phyloP scores from a whole-genome alignment of 2,113 vertebrate species.

The Neodontobutis hainanensis region DNA sequence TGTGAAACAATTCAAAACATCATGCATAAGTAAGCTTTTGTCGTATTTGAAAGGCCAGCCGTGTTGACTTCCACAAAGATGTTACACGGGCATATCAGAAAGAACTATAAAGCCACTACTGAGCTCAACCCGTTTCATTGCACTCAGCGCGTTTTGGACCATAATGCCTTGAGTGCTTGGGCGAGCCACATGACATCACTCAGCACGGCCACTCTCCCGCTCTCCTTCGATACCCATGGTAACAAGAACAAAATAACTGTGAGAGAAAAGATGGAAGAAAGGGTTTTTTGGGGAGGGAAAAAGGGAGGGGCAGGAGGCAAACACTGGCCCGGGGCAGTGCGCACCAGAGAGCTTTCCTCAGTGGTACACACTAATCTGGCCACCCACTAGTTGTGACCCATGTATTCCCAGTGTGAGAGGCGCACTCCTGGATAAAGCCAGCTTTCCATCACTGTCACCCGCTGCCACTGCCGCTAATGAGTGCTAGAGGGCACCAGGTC shows the following conservation, averaged over 20 bases:
- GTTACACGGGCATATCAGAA: constrained; percentile 50
- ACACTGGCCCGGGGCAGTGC: constrained; percentile 58
- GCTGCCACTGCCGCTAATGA: constrained; percentile 68
- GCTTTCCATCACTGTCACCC: constrained; percentile 76
- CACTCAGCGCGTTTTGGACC: constrained; percentile 68
- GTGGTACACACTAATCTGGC: constrained; percentile 64
- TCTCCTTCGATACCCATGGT: constrained; percentile 56
- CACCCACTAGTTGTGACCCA: constrained; percentile 68
- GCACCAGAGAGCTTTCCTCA: constrained; percentile 48
- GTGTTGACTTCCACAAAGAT: constrained; percentile 27
- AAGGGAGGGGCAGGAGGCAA: neutral
- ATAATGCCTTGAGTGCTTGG: constrained; percentile 71
- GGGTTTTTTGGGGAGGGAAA: constrained; percentile 20
- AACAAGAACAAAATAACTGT: constrained; percentile 57
- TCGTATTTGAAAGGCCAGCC: constrained; percentile 4
- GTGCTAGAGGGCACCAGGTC: constrained; percentile 68
- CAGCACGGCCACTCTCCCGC: constrained; percentile 55
- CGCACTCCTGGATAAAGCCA: constrained; percentile 54
- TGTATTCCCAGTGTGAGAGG: constrained; percentile 57
- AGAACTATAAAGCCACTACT: constrained; percentile 60
- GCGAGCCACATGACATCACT: constrained; percentile 67
- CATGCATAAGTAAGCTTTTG: neutral
- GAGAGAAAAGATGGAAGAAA: constrained; percentile 35
- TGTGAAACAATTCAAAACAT: neutral
- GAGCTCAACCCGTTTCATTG: constrained; percentile 72